Conservation (phyloP, 1,140 invertebrate genomes). For the Homalodisca vitripennis region DNA sequence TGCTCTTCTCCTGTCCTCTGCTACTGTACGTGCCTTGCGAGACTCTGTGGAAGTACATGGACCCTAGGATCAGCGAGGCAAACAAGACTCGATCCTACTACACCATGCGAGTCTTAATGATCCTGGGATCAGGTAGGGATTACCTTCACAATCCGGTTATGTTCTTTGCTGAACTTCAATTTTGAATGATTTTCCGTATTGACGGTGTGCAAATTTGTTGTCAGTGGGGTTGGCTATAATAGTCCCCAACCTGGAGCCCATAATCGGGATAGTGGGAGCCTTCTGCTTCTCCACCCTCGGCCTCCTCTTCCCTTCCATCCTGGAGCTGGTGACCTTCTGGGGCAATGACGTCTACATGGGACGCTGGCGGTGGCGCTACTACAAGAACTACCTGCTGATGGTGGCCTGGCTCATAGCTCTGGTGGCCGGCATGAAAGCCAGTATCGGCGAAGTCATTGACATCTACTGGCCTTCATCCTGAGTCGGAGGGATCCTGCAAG, state of each 20-base stretch:
- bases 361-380: conserved; percentile 2
- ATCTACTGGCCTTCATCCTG: conserved; percentile 20
- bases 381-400: background rate
- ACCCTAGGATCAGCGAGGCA: conserved; percentile 48
- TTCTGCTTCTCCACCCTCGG: conserved; percentile 74
- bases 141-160: background rate
- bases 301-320: conserved; percentile 76
- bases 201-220: background rate
- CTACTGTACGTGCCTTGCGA: conserved; percentile 88
- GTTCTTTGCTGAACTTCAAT: too few relatives aligned
- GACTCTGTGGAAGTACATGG: conserved; percentile 57
- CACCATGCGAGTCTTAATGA: conserved; percentile 56
- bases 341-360: background rate
- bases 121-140: conserved; percentile 52
- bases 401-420: background rate
- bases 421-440: conserved; percentile 6
- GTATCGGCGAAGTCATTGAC: background rate
- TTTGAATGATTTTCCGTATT: too few relatives aligned
- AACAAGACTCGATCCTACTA: conserved; percentile 65
- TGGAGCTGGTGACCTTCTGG: conserved; percentile 66
- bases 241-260: conserved; percentile 75
- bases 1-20: conserved; percentile 84
- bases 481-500: too few relatives aligned
- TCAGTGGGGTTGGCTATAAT: conserved; percentile 74
- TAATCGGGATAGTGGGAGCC: conserved; percentile 82